phyloP scores from a whole-genome alignment of 2,113 vertebrate species.

The Aegithalos caudatus region DNA sequence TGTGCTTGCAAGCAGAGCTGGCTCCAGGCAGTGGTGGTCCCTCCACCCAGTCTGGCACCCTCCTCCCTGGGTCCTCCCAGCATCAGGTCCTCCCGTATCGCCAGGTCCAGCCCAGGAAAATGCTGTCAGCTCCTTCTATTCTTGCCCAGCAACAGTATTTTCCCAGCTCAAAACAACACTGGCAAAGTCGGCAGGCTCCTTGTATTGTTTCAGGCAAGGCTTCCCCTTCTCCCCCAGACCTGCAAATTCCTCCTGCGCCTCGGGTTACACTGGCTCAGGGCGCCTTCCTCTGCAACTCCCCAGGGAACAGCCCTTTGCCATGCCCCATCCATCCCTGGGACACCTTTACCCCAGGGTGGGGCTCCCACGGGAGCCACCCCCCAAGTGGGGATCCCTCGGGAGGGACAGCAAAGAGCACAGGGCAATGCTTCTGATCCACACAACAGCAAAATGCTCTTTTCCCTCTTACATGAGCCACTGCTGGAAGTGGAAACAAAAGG shows the following conservation, averaged over 20 bases:
- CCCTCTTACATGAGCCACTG: background rate
- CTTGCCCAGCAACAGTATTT: conserved; percentile 58
- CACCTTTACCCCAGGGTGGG: background rate
- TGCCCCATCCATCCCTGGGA: background rate
- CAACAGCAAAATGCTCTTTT: background rate
- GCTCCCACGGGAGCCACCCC: background rate
- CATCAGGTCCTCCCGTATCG: rapidly evolving
- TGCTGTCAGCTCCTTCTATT: conserved; percentile 28
- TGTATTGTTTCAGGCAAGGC: conserved; percentile 45
- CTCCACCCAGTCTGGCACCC: background rate
- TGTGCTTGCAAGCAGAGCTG: background rate
- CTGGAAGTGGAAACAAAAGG: background rate
- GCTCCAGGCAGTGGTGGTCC: background rate
- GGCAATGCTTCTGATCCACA: background rate
- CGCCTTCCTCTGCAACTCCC: background rate
- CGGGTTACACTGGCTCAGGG: background rate
- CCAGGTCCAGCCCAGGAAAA: background rate
- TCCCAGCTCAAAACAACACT: conserved; percentile 51
- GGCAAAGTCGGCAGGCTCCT: background rate
- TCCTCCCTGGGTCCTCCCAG: background rate
- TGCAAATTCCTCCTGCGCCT: background rate
- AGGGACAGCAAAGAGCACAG: background rate
- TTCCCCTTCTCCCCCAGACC: background rate
- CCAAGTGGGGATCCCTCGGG: rapidly evolving
- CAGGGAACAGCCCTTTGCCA: background rate